These are phyloP conservation scores for Acomys russatus DNA, from an alignment of 2,797 vertebrate genomes.

Conservation along the genomic window DNA sequence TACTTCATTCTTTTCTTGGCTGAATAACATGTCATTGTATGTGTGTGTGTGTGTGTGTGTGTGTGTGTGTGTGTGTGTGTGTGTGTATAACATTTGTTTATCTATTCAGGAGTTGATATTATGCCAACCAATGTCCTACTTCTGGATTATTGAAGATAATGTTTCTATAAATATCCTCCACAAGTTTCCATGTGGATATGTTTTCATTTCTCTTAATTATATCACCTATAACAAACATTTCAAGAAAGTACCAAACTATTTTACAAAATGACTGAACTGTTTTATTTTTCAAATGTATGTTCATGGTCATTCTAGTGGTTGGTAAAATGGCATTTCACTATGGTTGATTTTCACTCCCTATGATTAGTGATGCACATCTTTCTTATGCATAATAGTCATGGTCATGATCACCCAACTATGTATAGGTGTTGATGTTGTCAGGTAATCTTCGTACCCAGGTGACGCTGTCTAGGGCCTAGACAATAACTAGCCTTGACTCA, in stretches of 20 bases:
- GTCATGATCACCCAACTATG: background rate
- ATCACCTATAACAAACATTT: background rate
- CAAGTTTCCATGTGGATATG: background rate
- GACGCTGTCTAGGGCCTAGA: background rate
- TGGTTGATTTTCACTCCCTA: background rate
- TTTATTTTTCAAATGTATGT: background rate
- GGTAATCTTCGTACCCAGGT: background rate
- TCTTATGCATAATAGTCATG: background rate
- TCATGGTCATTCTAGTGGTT: background rate
- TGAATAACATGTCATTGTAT: background rate
- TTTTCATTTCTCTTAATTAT: slow-evolving; percentile 20
- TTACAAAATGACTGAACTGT: background rate
- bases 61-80: too few species aligned
- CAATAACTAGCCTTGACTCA: background rate
- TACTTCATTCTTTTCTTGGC: background rate
- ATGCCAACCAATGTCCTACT: background rate
- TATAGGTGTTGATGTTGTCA: background rate
- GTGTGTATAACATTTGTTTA: background rate
- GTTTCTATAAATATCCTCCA: background rate
- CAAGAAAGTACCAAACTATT: background rate
- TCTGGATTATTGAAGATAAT: background rate
- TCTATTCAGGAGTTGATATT: background rate
- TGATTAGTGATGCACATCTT: background rate
- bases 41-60: too few species aligned
- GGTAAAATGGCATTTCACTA: background rate